Evolutionary conservation across 2,797 vertebrate species (phyloP).

Genomic region (Phrynocephalus forsythii): DNA sequence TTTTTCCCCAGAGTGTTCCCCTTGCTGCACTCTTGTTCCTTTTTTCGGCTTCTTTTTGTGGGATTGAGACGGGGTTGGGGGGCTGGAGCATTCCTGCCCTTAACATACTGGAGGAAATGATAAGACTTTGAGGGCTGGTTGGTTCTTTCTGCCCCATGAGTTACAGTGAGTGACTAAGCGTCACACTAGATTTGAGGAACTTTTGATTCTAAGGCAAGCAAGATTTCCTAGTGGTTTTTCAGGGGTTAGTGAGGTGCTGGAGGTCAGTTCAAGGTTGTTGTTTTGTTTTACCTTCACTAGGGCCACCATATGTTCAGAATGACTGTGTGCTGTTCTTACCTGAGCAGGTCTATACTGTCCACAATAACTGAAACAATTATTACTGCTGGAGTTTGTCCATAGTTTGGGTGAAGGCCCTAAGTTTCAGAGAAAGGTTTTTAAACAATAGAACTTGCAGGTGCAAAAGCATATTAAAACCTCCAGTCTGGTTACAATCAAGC

Average conservation of each 20-base stretch:
- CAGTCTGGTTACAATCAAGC: background rate
- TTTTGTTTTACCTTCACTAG: too few species aligned
- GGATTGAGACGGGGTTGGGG: too few species aligned
- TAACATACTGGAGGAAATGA: slow-evolving; percentile 55
- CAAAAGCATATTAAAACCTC: background rate
- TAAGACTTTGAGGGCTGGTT: slow-evolving; percentile 33
- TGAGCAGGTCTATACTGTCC: background rate
- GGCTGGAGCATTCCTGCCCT: rapidly evolving
- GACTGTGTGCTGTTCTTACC: background rate
- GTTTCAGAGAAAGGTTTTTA: background rate
- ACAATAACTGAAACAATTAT: background rate
- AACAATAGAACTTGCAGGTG: background rate
- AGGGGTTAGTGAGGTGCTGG: background rate
- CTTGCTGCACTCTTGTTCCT: slow-evolving; percentile 40
- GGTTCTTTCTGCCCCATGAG: background rate
- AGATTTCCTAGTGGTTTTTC: slow-evolving; percentile 13
- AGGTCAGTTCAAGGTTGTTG: background rate
- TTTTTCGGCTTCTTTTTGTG: slow-evolving; percentile 56
- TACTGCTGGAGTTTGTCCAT: background rate
- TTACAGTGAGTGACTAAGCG: background rate
- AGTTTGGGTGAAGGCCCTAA: too few species aligned
- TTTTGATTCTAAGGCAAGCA: background rate
- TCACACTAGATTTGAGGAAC: background rate
- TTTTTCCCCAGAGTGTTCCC: rapidly evolving
- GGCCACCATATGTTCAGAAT: background rate